phyloP scores from a whole-genome alignment of 2,888 invertebrate species.

The Callimorpha dominula region DNA sequence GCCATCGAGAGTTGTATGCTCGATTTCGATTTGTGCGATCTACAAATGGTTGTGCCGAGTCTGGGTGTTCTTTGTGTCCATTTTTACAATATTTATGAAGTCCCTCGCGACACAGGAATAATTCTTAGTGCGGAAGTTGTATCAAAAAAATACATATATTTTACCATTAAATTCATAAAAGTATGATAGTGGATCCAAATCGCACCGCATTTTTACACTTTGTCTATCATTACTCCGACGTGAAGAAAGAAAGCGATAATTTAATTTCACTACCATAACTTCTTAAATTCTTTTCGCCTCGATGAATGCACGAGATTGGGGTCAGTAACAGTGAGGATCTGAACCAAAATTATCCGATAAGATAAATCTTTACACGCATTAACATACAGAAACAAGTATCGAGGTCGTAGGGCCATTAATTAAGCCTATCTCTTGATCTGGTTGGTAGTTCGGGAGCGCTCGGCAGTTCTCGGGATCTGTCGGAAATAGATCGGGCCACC shows the following conservation, averaged over 20 bases:
- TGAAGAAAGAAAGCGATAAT: neutral
- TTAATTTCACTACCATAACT: neutral
- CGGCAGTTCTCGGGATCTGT: conserved; percentile 48
- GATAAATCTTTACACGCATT: conserved; percentile 39
- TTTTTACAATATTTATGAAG: too few relatives aligned
- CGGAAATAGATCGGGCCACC: conserved; percentile 57
- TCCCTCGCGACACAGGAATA: too few relatives aligned
- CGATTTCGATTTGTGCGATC: too few relatives aligned
- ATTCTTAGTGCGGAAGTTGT: too few relatives aligned
- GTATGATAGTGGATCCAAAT: too few relatives aligned
- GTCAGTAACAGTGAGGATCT: conserved; percentile 2
- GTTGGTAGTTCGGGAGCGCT: conserved; percentile 38
- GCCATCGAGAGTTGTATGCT: too few relatives aligned
- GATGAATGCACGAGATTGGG: neutral
- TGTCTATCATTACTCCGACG: neutral
- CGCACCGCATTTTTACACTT: too few relatives aligned
- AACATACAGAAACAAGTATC: conserved; percentile 41
- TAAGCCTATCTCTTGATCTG: conserved; percentile 48
- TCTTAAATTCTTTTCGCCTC: neutral
- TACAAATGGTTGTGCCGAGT: too few relatives aligned
- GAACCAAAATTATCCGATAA: conserved; percentile 30
- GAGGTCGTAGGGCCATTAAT: conserved; percentile 39
- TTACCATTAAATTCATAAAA: too few relatives aligned
- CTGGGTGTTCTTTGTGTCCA: too few relatives aligned
- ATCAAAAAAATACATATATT: too few relatives aligned